These are phyloP conservation scores for Morinoia aosen DNA, from an alignment of 2,888 invertebrate genomes.

Conservation along the genomic window DNA sequence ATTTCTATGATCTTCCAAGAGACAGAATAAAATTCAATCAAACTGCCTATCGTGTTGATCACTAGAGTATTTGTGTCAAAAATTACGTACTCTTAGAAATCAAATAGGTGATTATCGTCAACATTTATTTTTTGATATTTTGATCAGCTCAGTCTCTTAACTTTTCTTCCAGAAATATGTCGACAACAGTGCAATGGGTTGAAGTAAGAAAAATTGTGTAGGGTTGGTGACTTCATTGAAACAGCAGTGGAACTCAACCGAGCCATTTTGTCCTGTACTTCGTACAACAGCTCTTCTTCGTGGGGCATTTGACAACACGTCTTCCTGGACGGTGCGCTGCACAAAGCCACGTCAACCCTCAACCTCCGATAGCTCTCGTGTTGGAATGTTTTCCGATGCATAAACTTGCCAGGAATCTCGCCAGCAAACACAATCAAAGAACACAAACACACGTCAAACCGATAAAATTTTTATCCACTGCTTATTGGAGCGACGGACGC, in stretches of 20 bases:
- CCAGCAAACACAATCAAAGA: constrained; percentile 51
- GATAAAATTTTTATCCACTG: constrained; percentile 49
- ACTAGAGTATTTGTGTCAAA: too few relatives aligned
- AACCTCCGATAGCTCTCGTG: neutral
- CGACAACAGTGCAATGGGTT: neutral
- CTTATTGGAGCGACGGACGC: constrained; percentile 45
- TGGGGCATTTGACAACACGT: neutral
- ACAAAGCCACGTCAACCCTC: constrained; percentile 36
- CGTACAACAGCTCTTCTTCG: neutral
- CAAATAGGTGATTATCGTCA: neutral
- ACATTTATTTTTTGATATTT: neutral
- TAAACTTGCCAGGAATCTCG: constrained; percentile 29
- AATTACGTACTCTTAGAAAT: too few relatives aligned
- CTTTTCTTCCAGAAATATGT: neutral
- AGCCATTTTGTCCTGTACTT: neutral
- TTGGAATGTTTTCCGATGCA: constrained; percentile 40
- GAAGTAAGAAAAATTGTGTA: neutral
- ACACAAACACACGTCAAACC: constrained; percentile 48
- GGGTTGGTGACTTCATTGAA: neutral
- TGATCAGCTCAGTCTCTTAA: neutral
- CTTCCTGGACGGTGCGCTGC: neutral
- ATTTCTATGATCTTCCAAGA: too few relatives aligned
- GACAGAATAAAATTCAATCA: too few relatives aligned
- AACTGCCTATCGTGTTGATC: too few relatives aligned
- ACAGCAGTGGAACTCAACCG: neutral